phyloP scores from a whole-genome alignment of 1,140 invertebrate genomes.

The Hylyphantes graminicola region DNA sequence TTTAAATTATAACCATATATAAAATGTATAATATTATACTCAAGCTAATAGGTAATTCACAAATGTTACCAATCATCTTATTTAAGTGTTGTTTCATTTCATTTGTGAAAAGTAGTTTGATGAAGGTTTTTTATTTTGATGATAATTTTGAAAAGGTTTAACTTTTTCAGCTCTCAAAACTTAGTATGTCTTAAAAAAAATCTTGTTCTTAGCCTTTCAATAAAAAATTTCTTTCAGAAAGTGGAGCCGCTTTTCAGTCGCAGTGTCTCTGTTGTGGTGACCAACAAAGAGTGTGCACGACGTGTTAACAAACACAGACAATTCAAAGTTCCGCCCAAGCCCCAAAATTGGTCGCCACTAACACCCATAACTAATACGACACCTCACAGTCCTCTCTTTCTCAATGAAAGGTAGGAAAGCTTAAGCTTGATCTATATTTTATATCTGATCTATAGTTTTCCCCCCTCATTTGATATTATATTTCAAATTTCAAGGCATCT shows the following conservation, averaged over 20 bases:
- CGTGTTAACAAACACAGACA: neutral
- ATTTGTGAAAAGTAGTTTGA: too few relatives aligned
- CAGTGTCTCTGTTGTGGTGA: constrained; percentile 27
- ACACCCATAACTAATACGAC: neutral
- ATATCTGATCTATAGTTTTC: neutral
- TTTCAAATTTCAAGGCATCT: neutral
- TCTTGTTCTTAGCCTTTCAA: too few relatives aligned
- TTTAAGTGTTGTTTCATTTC: too few relatives aligned
- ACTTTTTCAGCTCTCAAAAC: too few relatives aligned
- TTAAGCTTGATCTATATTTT: neutral
- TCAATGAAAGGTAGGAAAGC: constrained; percentile 23
- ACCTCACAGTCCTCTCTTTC: constrained; percentile 11
- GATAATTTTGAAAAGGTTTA: too few relatives aligned
- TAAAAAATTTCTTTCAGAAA: constrained; percentile 2
- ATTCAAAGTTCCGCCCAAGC: neutral
- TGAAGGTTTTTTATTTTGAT: too few relatives aligned
- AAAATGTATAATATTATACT: too few relatives aligned
- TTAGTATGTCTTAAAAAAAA: too few relatives aligned
- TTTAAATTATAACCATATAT: too few relatives aligned
- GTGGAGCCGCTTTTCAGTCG: constrained; percentile 7
- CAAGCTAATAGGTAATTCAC: too few relatives aligned
- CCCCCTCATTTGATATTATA: neutral
- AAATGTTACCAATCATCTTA: too few relatives aligned
- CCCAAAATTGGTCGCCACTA: neutral
- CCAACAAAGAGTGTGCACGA: constrained; percentile 6